Percentiles rank a stretch among this genome's conserved stretches.
Evolutionary conservation across 2,113 vertebrate species (phyloP).

Genomic region (Toxostoma redivivum): DNA sequence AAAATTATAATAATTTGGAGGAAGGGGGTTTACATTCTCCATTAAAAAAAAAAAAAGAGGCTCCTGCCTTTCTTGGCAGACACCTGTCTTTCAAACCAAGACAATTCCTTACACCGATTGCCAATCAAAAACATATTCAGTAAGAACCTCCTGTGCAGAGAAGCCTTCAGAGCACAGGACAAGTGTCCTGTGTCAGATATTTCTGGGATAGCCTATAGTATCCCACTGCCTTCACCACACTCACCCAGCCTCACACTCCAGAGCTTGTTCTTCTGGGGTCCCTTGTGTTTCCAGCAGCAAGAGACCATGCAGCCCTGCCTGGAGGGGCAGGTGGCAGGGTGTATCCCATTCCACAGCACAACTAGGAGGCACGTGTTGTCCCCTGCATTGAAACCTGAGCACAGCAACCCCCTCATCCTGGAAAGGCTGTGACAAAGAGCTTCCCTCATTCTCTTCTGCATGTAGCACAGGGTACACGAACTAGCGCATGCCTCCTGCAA

Average conservation of each 20-base stretch:
- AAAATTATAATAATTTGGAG: no score
- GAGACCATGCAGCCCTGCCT: not conserved
- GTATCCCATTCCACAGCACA: not conserved
- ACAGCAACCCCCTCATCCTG: not conserved
- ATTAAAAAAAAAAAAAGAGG: no score
- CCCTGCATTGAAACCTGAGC: rapidly evolving
- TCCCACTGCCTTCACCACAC: not conserved
- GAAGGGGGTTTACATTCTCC: no score
- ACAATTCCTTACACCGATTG: not conserved
- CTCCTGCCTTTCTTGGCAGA: no score
- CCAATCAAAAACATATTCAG: not conserved
- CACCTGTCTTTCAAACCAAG: no score
- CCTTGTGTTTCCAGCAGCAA: not conserved
- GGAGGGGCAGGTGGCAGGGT: not conserved
- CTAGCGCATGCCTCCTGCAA: not conserved
- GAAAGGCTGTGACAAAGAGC: not conserved
- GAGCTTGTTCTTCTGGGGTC: not conserved
- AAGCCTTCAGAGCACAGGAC: not conserved
- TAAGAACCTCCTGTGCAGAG: not conserved
- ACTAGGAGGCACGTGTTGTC: not conserved
- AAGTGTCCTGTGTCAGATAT: not conserved
- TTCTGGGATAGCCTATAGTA: not conserved
- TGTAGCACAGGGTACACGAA: no score
- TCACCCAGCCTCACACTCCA: not conserved
- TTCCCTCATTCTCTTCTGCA: not conserved